Percentiles rank a stretch among this genome's conserved stretches.
Evolutionary conservation across 2,888 invertebrate genomes (phyloP).

Genomic region (Plagodis dolabraria): DNA sequence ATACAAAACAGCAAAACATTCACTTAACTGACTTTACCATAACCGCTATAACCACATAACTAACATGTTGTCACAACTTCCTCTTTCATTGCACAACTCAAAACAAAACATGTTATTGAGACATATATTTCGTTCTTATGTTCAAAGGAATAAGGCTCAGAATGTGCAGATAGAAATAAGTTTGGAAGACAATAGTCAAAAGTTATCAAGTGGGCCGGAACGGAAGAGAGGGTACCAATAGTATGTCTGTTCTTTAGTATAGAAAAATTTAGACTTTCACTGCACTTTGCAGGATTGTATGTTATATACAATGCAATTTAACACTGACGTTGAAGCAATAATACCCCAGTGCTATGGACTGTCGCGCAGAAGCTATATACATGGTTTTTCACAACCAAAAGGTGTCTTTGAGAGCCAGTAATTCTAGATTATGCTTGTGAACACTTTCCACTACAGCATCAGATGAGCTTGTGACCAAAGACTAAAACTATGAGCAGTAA

Average conservation of each 20-base stretch:
- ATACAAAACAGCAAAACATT: constrained; percentile 14
- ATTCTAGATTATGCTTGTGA: too few relatives aligned
- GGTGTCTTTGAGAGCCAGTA: too few relatives aligned
- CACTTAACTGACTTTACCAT: constrained; percentile 5
- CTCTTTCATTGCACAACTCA: constrained; percentile 30
- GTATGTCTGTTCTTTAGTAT: constrained; percentile 1
- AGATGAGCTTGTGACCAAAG: too few relatives aligned
- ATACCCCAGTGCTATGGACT: too few relatives aligned
- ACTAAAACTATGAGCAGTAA: too few relatives aligned
- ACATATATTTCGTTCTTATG: constrained; percentile 26
- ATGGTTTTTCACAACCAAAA: too few relatives aligned
- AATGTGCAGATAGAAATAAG: constrained; percentile 26
- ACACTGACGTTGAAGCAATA: background rate
- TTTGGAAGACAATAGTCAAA: constrained; percentile 35
- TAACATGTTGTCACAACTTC: constrained; percentile 28
- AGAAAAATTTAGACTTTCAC: constrained; percentile 3
- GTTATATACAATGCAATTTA: too few relatives aligned
- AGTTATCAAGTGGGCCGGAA: constrained; percentile 32
- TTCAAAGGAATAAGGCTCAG: constrained; percentile 24
- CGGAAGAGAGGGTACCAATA: constrained; percentile 17
- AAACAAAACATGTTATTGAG: constrained; percentile 21
- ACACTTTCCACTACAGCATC: too few relatives aligned
- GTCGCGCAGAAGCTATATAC: too few relatives aligned
- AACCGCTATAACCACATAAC: constrained; percentile 3
- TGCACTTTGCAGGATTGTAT: background rate